Percentiles rank a stretch among this genome's conserved stretches.
Conservation (phyloP, 2,888 invertebrate genomes). For the Priocnemis perturbator region DNA sequence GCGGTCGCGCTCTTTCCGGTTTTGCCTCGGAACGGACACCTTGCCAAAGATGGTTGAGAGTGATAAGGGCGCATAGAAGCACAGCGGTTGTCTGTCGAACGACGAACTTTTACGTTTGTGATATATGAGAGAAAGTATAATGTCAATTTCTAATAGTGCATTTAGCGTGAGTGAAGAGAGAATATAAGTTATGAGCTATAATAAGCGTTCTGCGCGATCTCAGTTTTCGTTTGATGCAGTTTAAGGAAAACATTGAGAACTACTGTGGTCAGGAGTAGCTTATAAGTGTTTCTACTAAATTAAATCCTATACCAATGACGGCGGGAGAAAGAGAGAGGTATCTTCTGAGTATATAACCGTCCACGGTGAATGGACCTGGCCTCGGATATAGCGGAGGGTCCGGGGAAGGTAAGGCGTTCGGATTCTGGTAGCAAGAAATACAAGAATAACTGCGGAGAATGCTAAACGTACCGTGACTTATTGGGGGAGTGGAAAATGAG, state of each 20-base stretch:
- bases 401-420: conserved; percentile 29
- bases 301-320: conserved; percentile 58
- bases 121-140: too few relatives aligned
- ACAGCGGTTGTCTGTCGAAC: too few relatives aligned
- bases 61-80: too few relatives aligned
- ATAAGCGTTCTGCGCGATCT: not conserved
- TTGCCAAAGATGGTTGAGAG: too few relatives aligned
- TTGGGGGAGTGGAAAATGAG: conserved; percentile 63
- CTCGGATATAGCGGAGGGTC: conserved; percentile 18
- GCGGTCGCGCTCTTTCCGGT: conserved; percentile 19
- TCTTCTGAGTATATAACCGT: not conserved
- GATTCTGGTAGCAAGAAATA: conserved; percentile 58
- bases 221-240: not conserved
- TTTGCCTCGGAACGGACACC: conserved; percentile 25
- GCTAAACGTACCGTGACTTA: conserved; percentile 73
- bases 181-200: too few relatives aligned
- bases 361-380: conserved; percentile 21
- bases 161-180: too few relatives aligned
- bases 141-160: too few relatives aligned
- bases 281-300: conserved; percentile 63
- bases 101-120: too few relatives aligned
- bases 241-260: conserved; percentile 31
- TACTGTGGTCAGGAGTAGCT: conserved; percentile 51
- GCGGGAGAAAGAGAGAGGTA: conserved; percentile 32
- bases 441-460: conserved; percentile 69